Percentiles rank a stretch among this genome's conserved stretches.
Evolutionary conservation across 2,888 invertebrate genomes (phyloP).

Genomic region (Lochmaea crataegi): DNA sequence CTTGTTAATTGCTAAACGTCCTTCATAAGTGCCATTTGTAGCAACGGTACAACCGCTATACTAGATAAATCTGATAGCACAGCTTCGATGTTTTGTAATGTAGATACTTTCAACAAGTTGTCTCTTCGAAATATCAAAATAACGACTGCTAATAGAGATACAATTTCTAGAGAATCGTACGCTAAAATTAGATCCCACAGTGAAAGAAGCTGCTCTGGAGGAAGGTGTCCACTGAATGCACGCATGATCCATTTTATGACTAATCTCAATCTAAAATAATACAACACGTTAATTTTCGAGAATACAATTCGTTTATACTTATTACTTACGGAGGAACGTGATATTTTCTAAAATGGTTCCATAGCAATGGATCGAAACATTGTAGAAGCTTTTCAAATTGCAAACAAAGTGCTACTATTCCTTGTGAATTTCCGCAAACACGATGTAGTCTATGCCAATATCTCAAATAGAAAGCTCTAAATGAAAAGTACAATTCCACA

Average conservation of each 20-base stretch:
- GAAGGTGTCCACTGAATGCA: conserved; percentile 94
- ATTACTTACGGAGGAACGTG: conserved; percentile 90
- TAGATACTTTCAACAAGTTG: conserved; percentile 80
- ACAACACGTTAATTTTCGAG: not conserved
- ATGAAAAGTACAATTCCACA: conserved; percentile 87
- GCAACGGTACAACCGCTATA: conserved; percentile 84
- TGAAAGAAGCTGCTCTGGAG: conserved; percentile 90
- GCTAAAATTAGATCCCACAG: conserved; percentile 95
- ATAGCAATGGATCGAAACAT: conserved; percentile 89
- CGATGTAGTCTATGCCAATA: conserved; percentile 94
- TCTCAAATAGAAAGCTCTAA: conserved; percentile 89
- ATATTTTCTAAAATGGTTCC: conserved; percentile 90
- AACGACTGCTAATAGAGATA: conserved; percentile 86
- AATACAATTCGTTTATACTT: not conserved
- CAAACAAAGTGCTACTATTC: conserved; percentile 89
- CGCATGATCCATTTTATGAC: conserved; percentile 98
- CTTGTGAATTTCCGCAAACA: conserved; percentile 93
- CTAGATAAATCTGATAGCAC: conserved; percentile 90
- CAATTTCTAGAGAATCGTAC: conserved; percentile 90
- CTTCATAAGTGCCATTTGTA: conserved; percentile 83
- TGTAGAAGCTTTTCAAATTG: conserved; percentile 91
- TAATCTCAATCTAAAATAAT: conserved; percentile 77
- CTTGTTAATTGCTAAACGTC: conserved; percentile 60
- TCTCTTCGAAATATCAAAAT: conserved; percentile 89
- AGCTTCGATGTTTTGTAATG: conserved; percentile 85